phyloP scores from a whole-genome alignment of 35 echinoderm and acorn worm species.

The Eucidaris tribuloides region DNA sequence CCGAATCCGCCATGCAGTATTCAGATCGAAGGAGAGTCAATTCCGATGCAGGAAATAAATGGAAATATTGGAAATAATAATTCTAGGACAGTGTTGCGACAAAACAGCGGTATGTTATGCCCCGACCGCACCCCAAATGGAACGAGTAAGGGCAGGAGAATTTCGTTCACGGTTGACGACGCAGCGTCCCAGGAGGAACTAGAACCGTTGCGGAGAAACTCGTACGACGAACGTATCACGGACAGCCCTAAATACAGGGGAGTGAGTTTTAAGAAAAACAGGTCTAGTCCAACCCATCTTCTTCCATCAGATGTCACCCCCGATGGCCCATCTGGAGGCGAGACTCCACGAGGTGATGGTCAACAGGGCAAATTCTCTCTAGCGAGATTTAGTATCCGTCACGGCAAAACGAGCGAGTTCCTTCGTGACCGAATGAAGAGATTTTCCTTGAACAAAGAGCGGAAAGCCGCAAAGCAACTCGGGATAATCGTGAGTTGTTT shows the following conservation, averaged over 20 bases:
- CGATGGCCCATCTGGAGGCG: not conserved
- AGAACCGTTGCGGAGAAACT: slow-evolving; percentile 58
- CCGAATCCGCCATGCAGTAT: not conserved
- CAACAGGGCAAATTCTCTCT: slow-evolving; percentile 48
- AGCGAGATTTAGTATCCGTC: slow-evolving; percentile 68
- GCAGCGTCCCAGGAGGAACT: slow-evolving; percentile 57
- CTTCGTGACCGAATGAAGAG: slow-evolving; percentile 54
- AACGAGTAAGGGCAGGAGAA: slow-evolving; percentile 37
- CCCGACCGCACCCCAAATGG: slow-evolving; percentile 16
- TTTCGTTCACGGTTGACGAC: slow-evolving; percentile 66
- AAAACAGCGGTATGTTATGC: slow-evolving; percentile 10
- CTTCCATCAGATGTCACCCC: not conserved
- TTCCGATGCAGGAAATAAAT: slow-evolving; percentile 19
- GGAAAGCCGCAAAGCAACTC: slow-evolving; percentile 91
- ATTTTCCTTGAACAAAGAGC: slow-evolving; percentile 84
- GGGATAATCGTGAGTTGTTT: slow-evolving; percentile 96
- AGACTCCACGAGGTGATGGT: not conserved
- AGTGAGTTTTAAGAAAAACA: not conserved
- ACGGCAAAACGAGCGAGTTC: slow-evolving; percentile 60
- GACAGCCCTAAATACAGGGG: slow-evolving; percentile 6
- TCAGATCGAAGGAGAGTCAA: not conserved
- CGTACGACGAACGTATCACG: slow-evolving; percentile 27
- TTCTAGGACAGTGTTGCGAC: slow-evolving; percentile 40
- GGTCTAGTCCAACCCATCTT: slow-evolving; percentile 9
- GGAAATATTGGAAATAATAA: slow-evolving; percentile 9